phyloP scores from a whole-genome alignment of 2,113 vertebrate species.

The Perognathus longimembris region DNA sequence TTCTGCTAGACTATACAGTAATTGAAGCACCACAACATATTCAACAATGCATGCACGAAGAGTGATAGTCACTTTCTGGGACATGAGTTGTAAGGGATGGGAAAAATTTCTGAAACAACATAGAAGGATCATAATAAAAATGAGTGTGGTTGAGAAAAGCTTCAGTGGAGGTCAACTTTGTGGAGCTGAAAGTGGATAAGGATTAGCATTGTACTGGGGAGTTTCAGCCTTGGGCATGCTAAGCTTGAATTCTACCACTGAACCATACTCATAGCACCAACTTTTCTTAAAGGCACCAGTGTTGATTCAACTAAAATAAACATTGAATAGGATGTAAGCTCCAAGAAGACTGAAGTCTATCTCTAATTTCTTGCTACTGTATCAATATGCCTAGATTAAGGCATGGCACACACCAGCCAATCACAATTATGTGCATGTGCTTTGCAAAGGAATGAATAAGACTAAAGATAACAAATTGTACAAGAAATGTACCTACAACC shows the following conservation, averaged over 20 bases:
- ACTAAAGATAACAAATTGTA: neutral
- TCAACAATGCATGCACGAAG: neutral
- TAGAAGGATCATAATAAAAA: neutral
- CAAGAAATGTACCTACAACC: too few species aligned
- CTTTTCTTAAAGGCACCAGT: neutral
- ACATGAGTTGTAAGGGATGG: neutral
- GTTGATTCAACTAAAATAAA: neutral
- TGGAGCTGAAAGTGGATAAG: neutral
- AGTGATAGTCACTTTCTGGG: neutral
- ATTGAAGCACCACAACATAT: neutral
- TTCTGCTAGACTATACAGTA: neutral
- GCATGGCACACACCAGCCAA: accelerated
- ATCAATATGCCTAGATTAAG: neutral
- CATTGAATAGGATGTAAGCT: neutral
- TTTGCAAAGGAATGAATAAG: neutral
- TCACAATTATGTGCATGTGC: accelerated
- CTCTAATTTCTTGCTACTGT: neutral
- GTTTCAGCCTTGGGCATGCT: neutral
- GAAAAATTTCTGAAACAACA: neutral
- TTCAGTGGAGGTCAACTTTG: neutral
- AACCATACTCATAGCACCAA: too few species aligned
- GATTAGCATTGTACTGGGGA: too few species aligned
- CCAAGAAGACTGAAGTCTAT: neutral
- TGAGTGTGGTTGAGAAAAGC: neutral
- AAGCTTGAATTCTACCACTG: neutral